Base-by-base conservation (phyloP, 2,797 vertebrate genomes). In the Cephalopachus bancanus region DNA sequence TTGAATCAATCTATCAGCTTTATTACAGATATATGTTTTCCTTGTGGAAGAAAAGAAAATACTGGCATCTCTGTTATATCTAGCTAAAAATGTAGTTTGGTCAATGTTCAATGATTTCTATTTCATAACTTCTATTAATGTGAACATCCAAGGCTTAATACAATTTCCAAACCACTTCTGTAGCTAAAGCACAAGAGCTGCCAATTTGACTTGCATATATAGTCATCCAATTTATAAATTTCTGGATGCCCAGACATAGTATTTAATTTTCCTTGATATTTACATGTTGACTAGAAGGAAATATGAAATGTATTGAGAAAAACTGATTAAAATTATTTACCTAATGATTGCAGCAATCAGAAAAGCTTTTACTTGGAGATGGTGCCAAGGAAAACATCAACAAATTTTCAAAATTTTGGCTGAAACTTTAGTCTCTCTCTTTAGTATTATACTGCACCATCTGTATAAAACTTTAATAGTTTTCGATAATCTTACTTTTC, bases 281-380 rank as follows among this genome's bases (percentile, higher is more conserved):
- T 88, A 5, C 64, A 20, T 80, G 44, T 78, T 86, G 55, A 91
- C 37, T 62, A 67, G 16, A 89, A 53, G 10, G 69, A 79, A 90
- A 90, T 74, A 57, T 81, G 51, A 96, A 49, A 28, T 78, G 85
- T 60, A 51, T 57, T 89, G 22, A 64, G 81, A 93, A 95, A 89
- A 85, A 20, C 60, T 53, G 22, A 90, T 30, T 97, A 28, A 92
- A 93, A 92, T 75, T 4, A 79, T 71, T 96, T 88, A 62, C n/a
- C 49, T 49, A 93, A 64, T 78, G 51, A 60, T 30, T 81, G 9
- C 19, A 55, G 76, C 24, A 87, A 57, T 3, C n/a, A 37, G 17
- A 89, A 10, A 88, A 83, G 71, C 9, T 97, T 97, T 95, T 75
- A 64, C 92, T 65, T 88, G 44, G 62, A 86, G 24, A 72, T n/a